Percentiles rank a stretch among this genome's conserved stretches.
Evolutionary conservation across 2,113 vertebrate species (phyloP).

Genomic region (Laticauda colubrina): DNA sequence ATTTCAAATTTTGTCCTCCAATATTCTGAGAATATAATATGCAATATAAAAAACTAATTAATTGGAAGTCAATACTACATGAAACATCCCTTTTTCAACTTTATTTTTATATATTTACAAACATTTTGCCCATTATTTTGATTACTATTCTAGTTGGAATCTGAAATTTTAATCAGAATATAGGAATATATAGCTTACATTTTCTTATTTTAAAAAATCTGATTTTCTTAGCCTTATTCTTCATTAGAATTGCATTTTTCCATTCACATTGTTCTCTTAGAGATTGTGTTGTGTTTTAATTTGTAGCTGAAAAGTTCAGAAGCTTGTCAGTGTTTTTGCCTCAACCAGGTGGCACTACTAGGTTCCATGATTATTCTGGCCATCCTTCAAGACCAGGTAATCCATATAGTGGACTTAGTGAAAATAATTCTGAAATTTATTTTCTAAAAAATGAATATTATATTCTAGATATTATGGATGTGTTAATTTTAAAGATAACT

Average conservation of each 20-base stretch:
- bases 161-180: background rate
- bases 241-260: background rate
- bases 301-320: background rate
- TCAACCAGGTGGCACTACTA: background rate
- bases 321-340: background rate
- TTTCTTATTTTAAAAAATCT: background rate
- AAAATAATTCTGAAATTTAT: background rate
- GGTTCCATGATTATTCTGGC: background rate
- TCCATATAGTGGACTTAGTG: background rate
- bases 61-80: background rate
- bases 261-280: background rate
- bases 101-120: background rate
- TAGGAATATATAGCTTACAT: background rate
- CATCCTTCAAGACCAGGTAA: slow-evolving; percentile 8
- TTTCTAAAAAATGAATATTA: background rate
- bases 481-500: background rate
- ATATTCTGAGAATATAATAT: background rate
- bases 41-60: background rate
- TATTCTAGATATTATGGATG: background rate
- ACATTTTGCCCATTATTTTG: background rate
- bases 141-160: background rate
- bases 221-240: background rate
- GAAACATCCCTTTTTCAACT: background rate
- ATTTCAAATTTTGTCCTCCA: background rate
- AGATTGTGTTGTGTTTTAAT: slow-evolving; percentile 1